Evolutionary conservation across 2,888 invertebrate species (phyloP).

Genomic region (Darwinula stevensoni): DNA sequence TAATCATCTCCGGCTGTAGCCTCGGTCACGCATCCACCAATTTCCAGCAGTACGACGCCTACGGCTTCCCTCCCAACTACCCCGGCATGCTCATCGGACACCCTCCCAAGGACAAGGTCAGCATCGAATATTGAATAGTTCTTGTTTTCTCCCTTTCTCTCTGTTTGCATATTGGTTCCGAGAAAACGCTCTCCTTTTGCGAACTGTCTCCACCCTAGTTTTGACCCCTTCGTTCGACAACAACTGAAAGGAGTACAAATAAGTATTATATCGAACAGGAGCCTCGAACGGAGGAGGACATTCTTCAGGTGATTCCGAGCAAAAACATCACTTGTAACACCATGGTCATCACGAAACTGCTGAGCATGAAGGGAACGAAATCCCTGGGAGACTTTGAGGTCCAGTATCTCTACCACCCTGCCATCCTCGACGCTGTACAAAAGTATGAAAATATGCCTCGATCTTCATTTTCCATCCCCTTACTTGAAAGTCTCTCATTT

Average conservation of each 20-base stretch:
- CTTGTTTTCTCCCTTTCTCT: too few relatives aligned
- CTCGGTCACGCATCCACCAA: conserved; percentile 14
- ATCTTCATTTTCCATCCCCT: background rate
- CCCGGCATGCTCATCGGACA: conserved; percentile 12
- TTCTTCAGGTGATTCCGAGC: conserved; percentile 15
- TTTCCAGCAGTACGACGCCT: conserved; percentile 14
- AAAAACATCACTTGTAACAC: conserved; percentile 16
- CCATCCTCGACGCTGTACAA: conserved; percentile 10
- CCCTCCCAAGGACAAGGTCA: conserved; percentile 12
- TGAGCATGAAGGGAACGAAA: conserved; percentile 16
- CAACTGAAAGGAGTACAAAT: too few relatives aligned
- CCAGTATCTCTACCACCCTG: conserved; percentile 17
- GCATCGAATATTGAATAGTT: too few relatives aligned
- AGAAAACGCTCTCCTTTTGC: too few relatives aligned
- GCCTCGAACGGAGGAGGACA: conserved; percentile 13
- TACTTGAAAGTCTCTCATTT: too few relatives aligned
- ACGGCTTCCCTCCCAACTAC: conserved; percentile 14
- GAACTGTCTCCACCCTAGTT: too few relatives aligned
- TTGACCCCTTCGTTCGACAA: too few relatives aligned
- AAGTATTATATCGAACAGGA: conserved; percentile 9
- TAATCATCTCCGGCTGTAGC: conserved; percentile 13
- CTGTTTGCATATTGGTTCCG: too few relatives aligned
- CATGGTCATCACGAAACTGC: conserved; percentile 18
- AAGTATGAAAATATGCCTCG: background rate
- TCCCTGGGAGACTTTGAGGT: conserved; percentile 18